These are phyloP conservation scores for Melieria omissa DNA, from an alignment of 2,888 invertebrate species.

Conservation along the genomic window DNA sequence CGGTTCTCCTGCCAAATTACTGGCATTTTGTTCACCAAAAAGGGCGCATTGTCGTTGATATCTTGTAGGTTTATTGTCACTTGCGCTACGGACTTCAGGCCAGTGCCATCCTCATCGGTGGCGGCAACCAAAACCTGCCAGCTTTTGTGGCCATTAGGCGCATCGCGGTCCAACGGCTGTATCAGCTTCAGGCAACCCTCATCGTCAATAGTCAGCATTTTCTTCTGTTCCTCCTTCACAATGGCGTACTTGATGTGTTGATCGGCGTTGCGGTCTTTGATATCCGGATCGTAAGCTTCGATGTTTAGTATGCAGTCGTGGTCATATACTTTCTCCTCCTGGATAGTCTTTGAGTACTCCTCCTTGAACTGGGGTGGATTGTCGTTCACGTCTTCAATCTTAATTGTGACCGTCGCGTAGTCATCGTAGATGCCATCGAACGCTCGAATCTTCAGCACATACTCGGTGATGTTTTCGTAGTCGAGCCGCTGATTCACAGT, in stretches of 20 bases:
- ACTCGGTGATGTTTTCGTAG: conserved; percentile 86
- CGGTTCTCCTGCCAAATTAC: conserved; percentile 88
- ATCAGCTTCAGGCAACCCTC: conserved; percentile 75
- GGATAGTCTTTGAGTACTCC: conserved; percentile 78
- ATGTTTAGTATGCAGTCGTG: conserved; percentile 76
- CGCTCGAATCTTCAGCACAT: conserved; percentile 84
- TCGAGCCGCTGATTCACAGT: conserved; percentile 81
- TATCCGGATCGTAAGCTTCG: conserved; percentile 86
- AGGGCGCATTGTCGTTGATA: conserved; percentile 95
- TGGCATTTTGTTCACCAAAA: conserved; percentile 81
- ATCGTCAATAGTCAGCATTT: conserved; percentile 78
- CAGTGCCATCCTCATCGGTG: conserved; percentile 79
- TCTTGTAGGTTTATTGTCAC: conserved; percentile 79
- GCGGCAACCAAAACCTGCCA: conserved; percentile 83
- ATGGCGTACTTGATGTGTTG: conserved; percentile 83
- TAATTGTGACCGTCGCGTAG: conserved; percentile 83
- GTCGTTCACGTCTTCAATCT: conserved; percentile 91
- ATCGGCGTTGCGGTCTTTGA: conserved; percentile 77
- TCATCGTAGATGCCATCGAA: conserved; percentile 87
- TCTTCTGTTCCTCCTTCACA: conserved; percentile 78
- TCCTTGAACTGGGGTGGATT: conserved; percentile 87
- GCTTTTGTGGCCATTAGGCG: conserved; percentile 83
- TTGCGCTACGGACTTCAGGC: conserved; percentile 73
- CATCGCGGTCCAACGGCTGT: conserved; percentile 86
- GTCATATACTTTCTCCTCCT: conserved; percentile 77